Evolutionary conservation across 2,888 invertebrate species (phyloP), one percentile per base, ranked within the genome.

Genomic region (Dynastes hyllus): DNA sequence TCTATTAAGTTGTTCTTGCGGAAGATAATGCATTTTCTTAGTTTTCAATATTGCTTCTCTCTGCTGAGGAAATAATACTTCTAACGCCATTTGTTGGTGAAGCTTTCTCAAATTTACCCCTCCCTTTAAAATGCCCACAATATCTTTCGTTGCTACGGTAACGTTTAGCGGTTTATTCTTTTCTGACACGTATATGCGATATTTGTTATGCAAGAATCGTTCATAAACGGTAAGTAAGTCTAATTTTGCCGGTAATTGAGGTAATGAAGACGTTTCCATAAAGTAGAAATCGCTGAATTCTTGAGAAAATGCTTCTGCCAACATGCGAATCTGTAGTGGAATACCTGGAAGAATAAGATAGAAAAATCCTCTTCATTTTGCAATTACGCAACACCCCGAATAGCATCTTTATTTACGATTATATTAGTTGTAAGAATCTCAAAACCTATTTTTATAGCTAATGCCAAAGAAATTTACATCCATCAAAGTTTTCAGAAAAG

Each of bases 1-100:
- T 16, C 66, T 66, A 16, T 16, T 66, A 37, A 66, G 22, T n/a
- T 66, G 37, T 40, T 66, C 66, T 13, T 37, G 66, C 13, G 32
- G n/a, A n/a, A 66, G 40, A n/a, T n/a, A 37, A 8, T 66, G 66
- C 1, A 32, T 32, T 22, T 66, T 66, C 16, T 40, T 66, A 2
- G 16, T 40, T 40, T 16, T 2, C 9, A 66, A 13, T n/a, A 66
- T n/a, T 16, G 16, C 13, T 6, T 66, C 37, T 66, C n/a, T 66
- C 16, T 40, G 16, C 16, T 40, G 11, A 9, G 66, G 66, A 40
- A 66, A 66, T 16, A 40, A 40, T 8, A 40, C 37, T 40, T 66
- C 66, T 37, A 66, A 22, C 16, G 66, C 66, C 16, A 66, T 16
- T 66, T 66, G 66, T 40, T 66, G 66, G 9, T 66, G 40, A n/a